Base-by-base conservation (phyloP, 2,113 vertebrate species). In the Vulpes lagopus region DNA sequence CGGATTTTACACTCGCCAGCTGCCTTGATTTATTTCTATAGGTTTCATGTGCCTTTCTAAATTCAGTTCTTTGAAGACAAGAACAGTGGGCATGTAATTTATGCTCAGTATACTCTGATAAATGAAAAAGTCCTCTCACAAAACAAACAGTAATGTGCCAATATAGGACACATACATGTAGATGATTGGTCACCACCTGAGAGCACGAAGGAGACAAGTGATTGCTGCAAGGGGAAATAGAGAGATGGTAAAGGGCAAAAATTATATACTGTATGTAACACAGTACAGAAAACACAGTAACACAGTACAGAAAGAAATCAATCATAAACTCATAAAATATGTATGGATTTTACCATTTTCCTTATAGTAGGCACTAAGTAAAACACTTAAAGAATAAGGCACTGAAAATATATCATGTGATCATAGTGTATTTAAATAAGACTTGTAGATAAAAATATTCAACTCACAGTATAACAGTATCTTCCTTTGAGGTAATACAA, bases 391-490 rank as follows among this genome's bases (percentile, higher is more conserved):
- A 82, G 27, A 85, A 2, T 64, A 92, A 55, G n/a, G 65, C 81
- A 91, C 5, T 92, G 22, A 84, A 94, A 81, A 92, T 88, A 25
- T 32, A 73, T 84, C 62, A 83, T 8, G 43, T 27, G 43, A 78
- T 65, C 30, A 94, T 7, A 96, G 3, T 22, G 65, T n/a, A 83
- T 32, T 93, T 38, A 96, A 93, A 53, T 74, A 81, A 95, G 25
- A 5, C 89, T 89, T 79, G 85, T 3, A 98, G 30, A 96, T 86
- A 82, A 94, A 97, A 91, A 22, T 69, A 32, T 7, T 69, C 57
- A 94, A 99, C 99, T 99, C 99, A 99, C 99, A 97, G 99, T 98
- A 73, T 99, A 99, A 98, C 99, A 99, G 99, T 99, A 99, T 98
- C 99, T 99, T 98, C 99, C 99, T 97, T 99, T 98, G 89, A 99